Evolutionary conservation across 2,113 vertebrate species (phyloP), one percentile per base, ranked within the genome.

Genomic region (Dendrocopos noguchii): DNA sequence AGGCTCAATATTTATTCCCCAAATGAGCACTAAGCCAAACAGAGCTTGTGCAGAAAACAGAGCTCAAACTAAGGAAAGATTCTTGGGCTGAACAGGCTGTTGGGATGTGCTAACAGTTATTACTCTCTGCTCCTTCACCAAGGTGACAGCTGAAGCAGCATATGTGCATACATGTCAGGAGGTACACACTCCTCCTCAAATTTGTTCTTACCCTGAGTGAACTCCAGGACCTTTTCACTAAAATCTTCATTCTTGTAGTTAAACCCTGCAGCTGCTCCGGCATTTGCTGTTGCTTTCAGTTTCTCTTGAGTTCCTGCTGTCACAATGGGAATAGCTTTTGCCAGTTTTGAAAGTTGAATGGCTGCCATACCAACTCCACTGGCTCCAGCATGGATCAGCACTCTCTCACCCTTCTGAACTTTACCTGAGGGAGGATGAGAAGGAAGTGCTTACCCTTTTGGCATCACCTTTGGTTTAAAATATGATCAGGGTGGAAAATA

Each of bases 321-420:
- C 66, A 98, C 98, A 4, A 99, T 46, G 68, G 98, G 98, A 92
- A 98, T 59, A 10, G 98, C 98, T 18, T 97, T 94, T n/a, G 98
- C 97, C 97, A 98, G 96, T 42, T 94, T 97, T 31, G 95, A 93
- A 76, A 99, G 97, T 89, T 99, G 98, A 92, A 98, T 94, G 65
- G 98, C 98, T 29, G 98, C 98, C 31, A 98, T 97, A 44, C 98
- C 98, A 9, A 99, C 98, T 3, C 98, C 98, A 2, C 98, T 99
- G 22, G 97, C 97, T 65, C 98, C 98, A 16, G 98, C 98, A 0
- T 99, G 98, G 95, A 97, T 98, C 94, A 98, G 67, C 77, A 98
- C 98, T 1, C 56, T 96, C 55, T 98, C 98, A 1, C 97, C 98
- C 36, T 97, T 91, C 95, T 98, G 97, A 77, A 99, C 94, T 77